These are phyloP conservation scores for Drosophila saltans DNA, from an alignment of 1,140 invertebrate genomes.

Conservation along the genomic window DNA sequence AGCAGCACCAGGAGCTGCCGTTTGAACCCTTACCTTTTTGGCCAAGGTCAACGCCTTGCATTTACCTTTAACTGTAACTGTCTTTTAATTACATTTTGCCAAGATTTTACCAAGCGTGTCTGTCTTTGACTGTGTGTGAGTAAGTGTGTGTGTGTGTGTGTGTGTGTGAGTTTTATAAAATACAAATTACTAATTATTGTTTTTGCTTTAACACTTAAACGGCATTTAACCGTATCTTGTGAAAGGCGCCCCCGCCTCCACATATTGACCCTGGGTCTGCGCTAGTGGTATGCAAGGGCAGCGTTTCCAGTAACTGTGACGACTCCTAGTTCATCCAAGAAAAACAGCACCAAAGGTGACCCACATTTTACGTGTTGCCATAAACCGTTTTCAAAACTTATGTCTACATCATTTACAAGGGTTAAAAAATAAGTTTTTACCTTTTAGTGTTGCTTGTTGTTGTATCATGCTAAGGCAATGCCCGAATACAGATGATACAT, in stretches of 20 bases:
- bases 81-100: slow-evolving; percentile 55
- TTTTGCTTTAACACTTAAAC: slow-evolving; percentile 46
- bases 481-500: too few relatives aligned
- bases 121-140: slow-evolving; percentile 29
- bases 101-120: slow-evolving; percentile 64
- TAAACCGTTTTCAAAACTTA: neutral
- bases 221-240: slow-evolving; percentile 33
- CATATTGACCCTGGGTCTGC: slow-evolving; percentile 54
- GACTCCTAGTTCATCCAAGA: slow-evolving; percentile 17
- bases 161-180: slow-evolving; percentile 33
- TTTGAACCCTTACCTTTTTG: slow-evolving; percentile 62
- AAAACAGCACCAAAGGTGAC: slow-evolving; percentile 35
- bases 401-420: neutral
- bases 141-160: neutral
- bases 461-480: neutral
- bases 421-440: neutral
- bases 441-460: neutral
- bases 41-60: slow-evolving; percentile 76
- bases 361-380: slow-evolving; percentile 24
- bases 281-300: slow-evolving; percentile 49
- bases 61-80: slow-evolving; percentile 44
- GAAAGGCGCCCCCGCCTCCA: slow-evolving; percentile 51
- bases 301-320: slow-evolving; percentile 53
- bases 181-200: slow-evolving; percentile 74
- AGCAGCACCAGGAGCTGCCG: neutral